Percentiles rank a stretch among this genome's conserved stretches.
phyloP scores from a whole-genome alignment of 2,797 vertebrate genomes.

The Scolopax rusticola region DNA sequence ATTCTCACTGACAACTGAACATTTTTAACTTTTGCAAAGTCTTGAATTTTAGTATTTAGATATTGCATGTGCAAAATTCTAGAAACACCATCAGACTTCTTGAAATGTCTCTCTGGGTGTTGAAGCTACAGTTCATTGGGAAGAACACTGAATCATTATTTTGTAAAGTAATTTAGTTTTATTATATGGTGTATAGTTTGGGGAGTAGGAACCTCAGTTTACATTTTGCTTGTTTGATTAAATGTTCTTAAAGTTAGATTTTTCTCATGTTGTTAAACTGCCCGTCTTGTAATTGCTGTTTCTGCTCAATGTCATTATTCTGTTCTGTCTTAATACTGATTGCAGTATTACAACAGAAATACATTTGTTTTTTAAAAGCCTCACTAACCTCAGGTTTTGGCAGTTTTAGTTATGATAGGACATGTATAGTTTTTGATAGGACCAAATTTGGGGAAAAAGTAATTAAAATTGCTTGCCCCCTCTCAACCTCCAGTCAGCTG shows the following conservation, averaged over 20 bases:
- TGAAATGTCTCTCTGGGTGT: not conserved
- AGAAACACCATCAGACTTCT: not conserved
- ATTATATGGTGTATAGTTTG: not conserved
- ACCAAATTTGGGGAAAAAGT: conserved; percentile 29
- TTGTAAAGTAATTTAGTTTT: conserved; percentile 21
- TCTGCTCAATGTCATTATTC: not conserved
- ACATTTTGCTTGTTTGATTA: conserved; percentile 8
- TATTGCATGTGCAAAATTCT: not conserved
- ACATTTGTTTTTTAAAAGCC: not conserved
- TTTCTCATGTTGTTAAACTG: conserved; percentile 25
- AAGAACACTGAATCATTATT: conserved; percentile 6
- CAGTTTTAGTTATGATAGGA: not conserved
- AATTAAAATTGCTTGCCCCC: not conserved
- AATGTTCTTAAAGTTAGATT: conserved; percentile 18
- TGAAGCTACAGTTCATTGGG: conserved; percentile 16
- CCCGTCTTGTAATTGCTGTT: not conserved
- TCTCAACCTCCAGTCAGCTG: not conserved
- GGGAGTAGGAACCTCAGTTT: not conserved
- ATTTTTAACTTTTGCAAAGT: conserved; percentile 52
- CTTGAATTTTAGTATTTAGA: conserved; percentile 7
- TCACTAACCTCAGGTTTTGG: conserved; percentile 29
- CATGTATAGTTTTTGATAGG: not conserved
- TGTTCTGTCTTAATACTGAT: not conserved
- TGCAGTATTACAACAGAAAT: not conserved
- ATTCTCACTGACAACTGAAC: conserved; percentile 13